Evolutionary conservation across 2,797 vertebrate genomes (phyloP), one percentile per base, ranked within the genome.

Genomic region (Intellagama lesueurii): DNA sequence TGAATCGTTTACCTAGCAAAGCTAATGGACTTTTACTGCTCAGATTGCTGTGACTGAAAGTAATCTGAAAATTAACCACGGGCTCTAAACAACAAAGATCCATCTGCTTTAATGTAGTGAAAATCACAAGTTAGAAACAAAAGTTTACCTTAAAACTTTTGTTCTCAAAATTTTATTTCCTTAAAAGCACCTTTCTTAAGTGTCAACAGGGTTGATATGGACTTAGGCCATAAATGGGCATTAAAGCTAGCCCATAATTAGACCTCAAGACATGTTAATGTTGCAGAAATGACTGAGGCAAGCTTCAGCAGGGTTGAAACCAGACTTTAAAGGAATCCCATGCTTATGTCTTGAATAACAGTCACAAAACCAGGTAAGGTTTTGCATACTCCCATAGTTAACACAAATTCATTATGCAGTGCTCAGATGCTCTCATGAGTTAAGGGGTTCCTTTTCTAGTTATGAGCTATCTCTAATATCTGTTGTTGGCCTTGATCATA

Each of bases 101-200:
- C 60, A 81, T 88, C 83, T 92, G 72, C 56, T 92, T 88, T 79
- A 68, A 91, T 85, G 81, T 0, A 0, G 83, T 24, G 88, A 24
- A 78, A 86, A 52, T 1, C 0, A 68, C 17, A 88, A 66, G 68
- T 88, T 68, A 89, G 90, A 92, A 89, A 81, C 69, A 35, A 86
- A 79, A 81, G 69, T 49, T 81, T 86, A 86, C 86, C 75, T 22
- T 87, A 87, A 90, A 81, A 76, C 77, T 85, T 83, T 77, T 47
- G 24, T 26, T 6, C 30, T 3, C n/a, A 73, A 73, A 35, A 19
- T 83, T 17, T n/a, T n/a, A 49, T 56, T 56, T 80, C 28, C 8
- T 3, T 1, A 12, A 47, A 32, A 60, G 30, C 9, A 81, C 0
- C 60, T 47, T 68, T 7, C 40, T 47, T 83, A 44, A 47, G 64